Evolutionary conservation across 2,113 vertebrate genomes (phyloP).

Genomic region (Pagrus major): DNA sequence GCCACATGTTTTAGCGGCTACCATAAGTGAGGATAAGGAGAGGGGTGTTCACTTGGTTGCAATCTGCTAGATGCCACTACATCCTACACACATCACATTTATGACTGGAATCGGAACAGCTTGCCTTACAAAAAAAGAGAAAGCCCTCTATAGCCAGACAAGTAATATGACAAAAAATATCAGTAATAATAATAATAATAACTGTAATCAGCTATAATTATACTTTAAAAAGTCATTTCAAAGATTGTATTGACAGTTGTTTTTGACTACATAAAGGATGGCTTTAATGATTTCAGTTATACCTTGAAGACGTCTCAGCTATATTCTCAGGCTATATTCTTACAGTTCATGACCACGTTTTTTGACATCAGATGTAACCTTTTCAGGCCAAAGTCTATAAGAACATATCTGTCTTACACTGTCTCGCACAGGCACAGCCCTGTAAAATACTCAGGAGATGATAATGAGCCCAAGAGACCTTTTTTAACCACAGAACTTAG

Average conservation of each 20-base stretch:
- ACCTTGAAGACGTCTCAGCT: neutral
- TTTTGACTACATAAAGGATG: neutral
- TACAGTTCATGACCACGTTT: neutral
- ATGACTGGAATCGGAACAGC: neutral
- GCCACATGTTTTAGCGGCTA: too few relatives aligned
- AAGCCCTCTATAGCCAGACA: neutral
- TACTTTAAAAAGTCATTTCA: neutral
- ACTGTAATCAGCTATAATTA: too few relatives aligned
- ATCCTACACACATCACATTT: too few relatives aligned
- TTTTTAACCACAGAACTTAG: constrained; percentile 67
- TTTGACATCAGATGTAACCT: neutral
- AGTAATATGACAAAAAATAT: neutral
- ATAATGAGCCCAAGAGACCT: constrained; percentile 39
- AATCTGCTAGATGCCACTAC: too few relatives aligned
- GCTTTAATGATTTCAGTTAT: neutral
- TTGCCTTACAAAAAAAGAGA: neutral
- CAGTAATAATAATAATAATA: too few relatives aligned
- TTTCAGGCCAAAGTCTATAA: constrained; percentile 7
- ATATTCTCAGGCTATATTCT: neutral
- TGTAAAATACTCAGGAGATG: constrained; percentile 32
- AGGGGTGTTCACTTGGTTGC: too few relatives aligned
- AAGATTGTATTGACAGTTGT: neutral
- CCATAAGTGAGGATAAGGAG: too few relatives aligned
- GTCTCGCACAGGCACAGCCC: neutral
- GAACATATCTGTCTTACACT: constrained; percentile 14